Base-by-base conservation (phyloP, 1,140 invertebrate genomes). In the Macrotrachela quadricornifera region DNA sequence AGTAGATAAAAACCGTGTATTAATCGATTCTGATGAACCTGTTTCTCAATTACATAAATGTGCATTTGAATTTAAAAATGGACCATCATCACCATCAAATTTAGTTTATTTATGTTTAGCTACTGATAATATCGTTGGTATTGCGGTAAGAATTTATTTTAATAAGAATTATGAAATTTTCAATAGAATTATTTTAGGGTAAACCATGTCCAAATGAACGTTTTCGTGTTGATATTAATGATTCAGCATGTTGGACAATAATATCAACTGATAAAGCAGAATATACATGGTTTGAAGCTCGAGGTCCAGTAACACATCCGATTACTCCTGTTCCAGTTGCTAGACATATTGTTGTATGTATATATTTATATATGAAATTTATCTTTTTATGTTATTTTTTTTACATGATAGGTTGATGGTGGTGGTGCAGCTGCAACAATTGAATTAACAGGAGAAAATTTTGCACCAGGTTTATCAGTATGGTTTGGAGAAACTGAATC, bases 231-330 rank as follows among this genome's bases (percentile, higher is more conserved):
- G 95, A 96, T 85, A 96, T 99, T 55, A 97, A 95, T 68, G 94
- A 99, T 67, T 92, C 92, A 36, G 94, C 94, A 12, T 95, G 90
- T 54, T 99, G 94, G 94, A 99, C 94, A 11, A 99, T 99, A 63
- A 99, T 99, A 60, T 95, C 87, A 40, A 97, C 92, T 2, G 91
- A 97, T 68, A 95, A 95, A 68, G 92, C 91, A 0, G 92, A 97
- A 71, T 99, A 97, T 69, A 88, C 91, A 60, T 99, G 96, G 63
- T 97, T 82, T 71, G 92, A 97, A 69, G 92, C 90, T 21, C 96
- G 96, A 90, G 92, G 92, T 4, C 90, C 90, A 30, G 86, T 94
- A 1, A 78, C 84, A 37, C 80, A 80, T 30, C 88, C 91, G 3
- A 86, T 99, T 0, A 95, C 91, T 0, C 92, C 92, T 0, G 88